Evolutionary conservation across 2,797 vertebrate genomes (phyloP).

Genomic region (Lates japonicus): DNA sequence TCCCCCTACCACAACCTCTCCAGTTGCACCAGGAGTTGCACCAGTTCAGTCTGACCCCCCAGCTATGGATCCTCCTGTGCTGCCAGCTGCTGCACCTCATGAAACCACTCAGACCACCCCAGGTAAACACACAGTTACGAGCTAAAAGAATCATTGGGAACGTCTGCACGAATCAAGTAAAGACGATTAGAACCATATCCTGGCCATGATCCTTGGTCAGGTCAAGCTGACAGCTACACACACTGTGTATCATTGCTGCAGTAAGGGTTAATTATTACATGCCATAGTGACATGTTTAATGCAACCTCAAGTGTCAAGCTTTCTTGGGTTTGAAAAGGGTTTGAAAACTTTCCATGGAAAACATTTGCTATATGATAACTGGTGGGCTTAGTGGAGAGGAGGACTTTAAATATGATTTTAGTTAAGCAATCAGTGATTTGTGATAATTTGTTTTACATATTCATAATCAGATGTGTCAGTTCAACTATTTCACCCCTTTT

Average conservation of each 20-base stretch:
- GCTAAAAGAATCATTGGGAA: neutral
- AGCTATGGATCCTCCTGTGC: constrained; percentile 59
- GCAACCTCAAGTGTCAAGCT: neutral
- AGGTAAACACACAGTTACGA: constrained; percentile 74
- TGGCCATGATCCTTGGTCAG: neutral
- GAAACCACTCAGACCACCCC: constrained; percentile 65
- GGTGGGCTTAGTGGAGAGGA: neutral
- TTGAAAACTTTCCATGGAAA: constrained; percentile 9
- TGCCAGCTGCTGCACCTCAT: constrained; percentile 49
- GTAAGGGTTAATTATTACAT: neutral
- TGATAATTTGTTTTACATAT: constrained; percentile 3
- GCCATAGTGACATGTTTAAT: neutral
- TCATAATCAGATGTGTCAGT: constrained; percentile 23
- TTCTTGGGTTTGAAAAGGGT: neutral
- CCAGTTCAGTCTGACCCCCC: constrained; percentile 62
- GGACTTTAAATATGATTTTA: neutral
- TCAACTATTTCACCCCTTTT: constrained; percentile 29
- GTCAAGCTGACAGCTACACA: neutral
- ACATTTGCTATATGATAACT: neutral
- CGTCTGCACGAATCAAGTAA: neutral
- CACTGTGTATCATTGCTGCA: neutral
- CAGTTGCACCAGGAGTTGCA: constrained; percentile 58
- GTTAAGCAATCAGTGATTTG: neutral
- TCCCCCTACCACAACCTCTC: constrained; percentile 58
- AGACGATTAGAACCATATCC: neutral